These are phyloP conservation scores for Silvanus unidentatus DNA, from an alignment of 2,888 invertebrate genomes.

Conservation along the genomic window DNA sequence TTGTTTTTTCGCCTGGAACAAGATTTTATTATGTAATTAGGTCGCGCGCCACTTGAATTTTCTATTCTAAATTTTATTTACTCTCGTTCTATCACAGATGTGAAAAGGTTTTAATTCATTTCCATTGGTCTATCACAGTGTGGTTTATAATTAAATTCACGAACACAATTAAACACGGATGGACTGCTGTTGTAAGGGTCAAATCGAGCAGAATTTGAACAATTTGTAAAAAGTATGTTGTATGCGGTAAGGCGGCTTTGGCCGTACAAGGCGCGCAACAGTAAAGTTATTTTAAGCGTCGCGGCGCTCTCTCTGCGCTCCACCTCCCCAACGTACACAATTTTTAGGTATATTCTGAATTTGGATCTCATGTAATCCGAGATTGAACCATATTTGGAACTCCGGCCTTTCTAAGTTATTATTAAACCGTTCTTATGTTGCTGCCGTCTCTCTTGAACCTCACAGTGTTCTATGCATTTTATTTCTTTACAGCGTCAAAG, in stretches of 20 bases:
- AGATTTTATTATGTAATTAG: neutral
- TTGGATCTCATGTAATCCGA: slow-evolving; percentile 63
- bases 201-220: too few relatives aligned
- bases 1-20: slow-evolving; percentile 26
- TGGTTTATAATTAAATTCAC: neutral
- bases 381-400: slow-evolving; percentile 63
- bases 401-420: slow-evolving; percentile 42
- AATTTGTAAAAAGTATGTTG: slow-evolving; percentile 4
- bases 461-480: slow-evolving; percentile 13
- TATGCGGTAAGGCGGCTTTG: slow-evolving; percentile 20
- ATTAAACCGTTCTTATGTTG: slow-evolving; percentile 45
- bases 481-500: slow-evolving; percentile 7
- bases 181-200: too few relatives aligned
- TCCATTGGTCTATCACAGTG: neutral
- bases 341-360: slow-evolving; percentile 53
- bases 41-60: too few relatives aligned
- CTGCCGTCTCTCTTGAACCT: slow-evolving; percentile 16
- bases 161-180: too few relatives aligned
- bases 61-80: too few relatives aligned
- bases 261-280: slow-evolving; percentile 41
- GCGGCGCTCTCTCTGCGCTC: slow-evolving; percentile 32
- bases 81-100: neutral
- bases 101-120: neutral
- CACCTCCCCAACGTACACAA: slow-evolving; percentile 33
- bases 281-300: slow-evolving; percentile 41